Evolutionary conservation across 2,113 vertebrate genomes (phyloP), one percentile per base, ranked within the genome.

Genomic region (Corydoras maculifer): DNA sequence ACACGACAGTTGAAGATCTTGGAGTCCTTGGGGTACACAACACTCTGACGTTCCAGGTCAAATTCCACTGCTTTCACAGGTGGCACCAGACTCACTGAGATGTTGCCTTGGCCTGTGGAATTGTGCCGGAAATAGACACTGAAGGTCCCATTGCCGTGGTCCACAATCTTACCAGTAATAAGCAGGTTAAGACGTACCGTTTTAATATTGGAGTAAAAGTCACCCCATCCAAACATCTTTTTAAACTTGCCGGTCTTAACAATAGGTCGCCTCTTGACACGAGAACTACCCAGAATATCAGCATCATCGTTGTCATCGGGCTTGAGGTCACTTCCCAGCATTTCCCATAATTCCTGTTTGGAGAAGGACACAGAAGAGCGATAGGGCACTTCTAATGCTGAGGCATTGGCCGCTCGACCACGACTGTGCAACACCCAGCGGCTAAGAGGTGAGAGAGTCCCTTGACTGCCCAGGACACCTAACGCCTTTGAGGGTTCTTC

Each of bases 131-230:
- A 43, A 43, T 43, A 43, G 35, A 43, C 35, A 43, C 35, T 43
- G 35, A 43, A 43, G 35, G 35, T 43, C 35, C 35, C 35, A 43
- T 43, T 43, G 35, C 35, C 35, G 7, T 43, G 35, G 80, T 98
- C 97, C 10, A 99, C 94, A 0, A 99, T 96, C 87, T 99, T 99
- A 14, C 97, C 97, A 0, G 95, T 98, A 84, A 99, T 94, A 30
- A 99, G 86, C 77, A 99, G 92, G 86, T 98, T 99, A 65, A 99
- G 84, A 77, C 96, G 92, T 61, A 98, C 94, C 0, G 97, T 99
- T 88, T 99, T 99, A 91, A 99, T 98, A 76, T 99, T 99, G 85
- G 95, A 98, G 75, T 98, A 97, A 85, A 98, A 99, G 78, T 98
- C 35, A 43, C 35, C 35, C 35, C 35, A 43, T 43, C 35, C 35